Conservation (phyloP, 2,797 vertebrate genomes). For the Tapera naevia region DNA sequence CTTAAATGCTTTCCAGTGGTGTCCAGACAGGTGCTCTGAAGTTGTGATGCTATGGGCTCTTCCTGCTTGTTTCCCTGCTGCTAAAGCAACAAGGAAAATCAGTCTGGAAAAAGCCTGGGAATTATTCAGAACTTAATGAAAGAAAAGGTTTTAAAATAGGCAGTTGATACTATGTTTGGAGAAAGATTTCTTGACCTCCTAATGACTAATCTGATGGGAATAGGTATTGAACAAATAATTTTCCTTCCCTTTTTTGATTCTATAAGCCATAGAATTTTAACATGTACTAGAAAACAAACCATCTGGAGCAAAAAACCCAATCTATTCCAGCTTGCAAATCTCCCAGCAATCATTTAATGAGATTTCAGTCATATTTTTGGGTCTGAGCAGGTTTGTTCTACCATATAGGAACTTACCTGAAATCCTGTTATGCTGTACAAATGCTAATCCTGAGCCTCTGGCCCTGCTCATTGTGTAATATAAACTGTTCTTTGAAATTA, state of each 20-base stretch:
- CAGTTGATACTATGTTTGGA: not conserved
- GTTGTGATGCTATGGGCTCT: not conserved
- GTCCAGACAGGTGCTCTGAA: not conserved
- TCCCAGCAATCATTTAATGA: not conserved
- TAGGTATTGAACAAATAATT: not conserved
- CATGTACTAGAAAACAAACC: not conserved
- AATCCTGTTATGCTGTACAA: not conserved
- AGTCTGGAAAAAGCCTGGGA: not conserved
- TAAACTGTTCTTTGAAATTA: not conserved
- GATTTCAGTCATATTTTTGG: not conserved
- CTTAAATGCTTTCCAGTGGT: not conserved
- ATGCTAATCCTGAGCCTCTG: not conserved
- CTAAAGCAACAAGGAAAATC: not conserved
- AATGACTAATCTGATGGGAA: not conserved
- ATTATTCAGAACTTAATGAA: not conserved
- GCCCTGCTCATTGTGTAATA: not conserved
- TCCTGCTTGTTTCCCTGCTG: not conserved
- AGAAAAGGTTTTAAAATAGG: not conserved
- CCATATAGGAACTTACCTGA: not conserved
- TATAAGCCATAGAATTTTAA: not conserved
- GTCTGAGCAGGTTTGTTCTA: not conserved
- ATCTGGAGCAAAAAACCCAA: not conserved
- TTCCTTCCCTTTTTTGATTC: not conserved
- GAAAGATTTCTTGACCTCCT: not conserved
- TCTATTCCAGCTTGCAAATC: not conserved